These are phyloP conservation scores for Scaptomyza hsui DNA, from an alignment of 1,140 invertebrate species.

Conservation along the genomic window DNA sequence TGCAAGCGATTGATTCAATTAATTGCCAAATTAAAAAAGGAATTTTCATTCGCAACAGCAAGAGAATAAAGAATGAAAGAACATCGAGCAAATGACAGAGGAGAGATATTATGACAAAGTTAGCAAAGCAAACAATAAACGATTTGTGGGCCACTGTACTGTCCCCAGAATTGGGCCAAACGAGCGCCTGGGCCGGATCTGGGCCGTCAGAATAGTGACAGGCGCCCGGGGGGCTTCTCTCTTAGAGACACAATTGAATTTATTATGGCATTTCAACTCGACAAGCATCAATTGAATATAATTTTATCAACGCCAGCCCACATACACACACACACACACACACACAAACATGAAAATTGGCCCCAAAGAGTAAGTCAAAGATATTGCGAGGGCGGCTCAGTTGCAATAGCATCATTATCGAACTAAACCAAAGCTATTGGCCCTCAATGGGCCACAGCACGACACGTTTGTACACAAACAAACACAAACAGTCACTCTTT, in stretches of 20 bases:
- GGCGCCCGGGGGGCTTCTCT: slow-evolving; percentile 49
- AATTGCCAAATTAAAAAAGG: slow-evolving; percentile 76
- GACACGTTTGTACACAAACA: slow-evolving; percentile 60
- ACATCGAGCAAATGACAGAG: slow-evolving; percentile 27
- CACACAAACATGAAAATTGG: neutral
- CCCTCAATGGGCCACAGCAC: slow-evolving; percentile 73
- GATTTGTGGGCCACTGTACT: slow-evolving; percentile 42
- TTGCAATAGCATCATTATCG: slow-evolving; percentile 78
- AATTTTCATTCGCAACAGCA: slow-evolving; percentile 39
- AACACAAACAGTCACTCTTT: slow-evolving; percentile 20
- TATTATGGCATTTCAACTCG: slow-evolving; percentile 77
- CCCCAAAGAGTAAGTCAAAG: slow-evolving; percentile 24
- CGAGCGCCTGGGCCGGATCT: slow-evolving; percentile 37
- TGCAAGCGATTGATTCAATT: slow-evolving; percentile 76
- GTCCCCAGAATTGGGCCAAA: slow-evolving; percentile 22
- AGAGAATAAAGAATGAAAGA: slow-evolving; percentile 7
- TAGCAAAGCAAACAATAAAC: slow-evolving; percentile 73
- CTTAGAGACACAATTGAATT: slow-evolving; percentile 75
- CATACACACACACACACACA: slow-evolving; percentile 12
- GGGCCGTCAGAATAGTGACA: slow-evolving; percentile 59
- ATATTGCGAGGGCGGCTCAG: slow-evolving; percentile 26
- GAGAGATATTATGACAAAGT: slow-evolving; percentile 70
- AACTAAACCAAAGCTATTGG: slow-evolving; percentile 80
- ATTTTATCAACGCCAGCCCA: slow-evolving; percentile 53
- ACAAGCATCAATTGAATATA: slow-evolving; percentile 78